These are phyloP conservation scores for Scleropages formosus DNA, from an alignment of 2,797 vertebrate species.

Conservation along the genomic window DNA sequence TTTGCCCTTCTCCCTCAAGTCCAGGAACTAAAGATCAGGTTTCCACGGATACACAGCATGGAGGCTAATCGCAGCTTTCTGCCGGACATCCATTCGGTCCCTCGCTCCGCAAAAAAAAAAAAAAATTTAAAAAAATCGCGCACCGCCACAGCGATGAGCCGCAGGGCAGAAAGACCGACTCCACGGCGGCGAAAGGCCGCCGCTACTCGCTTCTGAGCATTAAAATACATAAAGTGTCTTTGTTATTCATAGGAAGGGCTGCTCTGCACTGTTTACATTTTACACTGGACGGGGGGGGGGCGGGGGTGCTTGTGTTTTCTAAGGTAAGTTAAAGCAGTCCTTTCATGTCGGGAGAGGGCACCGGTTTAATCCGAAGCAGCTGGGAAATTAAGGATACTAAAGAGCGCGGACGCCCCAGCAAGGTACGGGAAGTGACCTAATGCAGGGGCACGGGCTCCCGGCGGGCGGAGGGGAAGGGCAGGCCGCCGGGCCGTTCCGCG, in stretches of 20 bases:
- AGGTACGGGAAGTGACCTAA: slow-evolving; percentile 36
- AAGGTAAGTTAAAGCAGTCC: slow-evolving; percentile 28
- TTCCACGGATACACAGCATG: slow-evolving; percentile 59
- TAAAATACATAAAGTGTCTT: background rate
- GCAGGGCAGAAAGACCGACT: slow-evolving; percentile 19
- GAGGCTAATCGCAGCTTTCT: slow-evolving; percentile 47
- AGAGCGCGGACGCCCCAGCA: slow-evolving; percentile 30
- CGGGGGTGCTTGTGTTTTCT: slow-evolving; percentile 19
- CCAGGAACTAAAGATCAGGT: slow-evolving; percentile 52
- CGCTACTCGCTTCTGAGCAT: background rate
- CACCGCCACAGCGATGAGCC: background rate
- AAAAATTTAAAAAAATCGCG: slow-evolving; percentile 17
- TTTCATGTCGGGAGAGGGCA: slow-evolving; percentile 39
- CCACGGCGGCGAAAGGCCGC: slow-evolving; percentile 21
- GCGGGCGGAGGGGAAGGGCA: background rate
- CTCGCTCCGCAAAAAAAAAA: slow-evolving; percentile 27
- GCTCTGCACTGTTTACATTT: slow-evolving; percentile 22
- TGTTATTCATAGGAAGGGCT: slow-evolving; percentile 1
- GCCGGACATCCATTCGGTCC: slow-evolving; percentile 33
- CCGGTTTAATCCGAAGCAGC: slow-evolving; percentile 43
- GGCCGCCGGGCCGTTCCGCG: slow-evolving; percentile 25
- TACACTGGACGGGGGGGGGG: slow-evolving; percentile 20
- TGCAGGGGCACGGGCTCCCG: slow-evolving; percentile 5
- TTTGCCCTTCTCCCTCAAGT: slow-evolving; percentile 23
- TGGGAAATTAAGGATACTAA: slow-evolving; percentile 45